Evolutionary conservation across 2,113 vertebrate genomes (phyloP).

Genomic region (Xiphorhynchus elegans): DNA sequence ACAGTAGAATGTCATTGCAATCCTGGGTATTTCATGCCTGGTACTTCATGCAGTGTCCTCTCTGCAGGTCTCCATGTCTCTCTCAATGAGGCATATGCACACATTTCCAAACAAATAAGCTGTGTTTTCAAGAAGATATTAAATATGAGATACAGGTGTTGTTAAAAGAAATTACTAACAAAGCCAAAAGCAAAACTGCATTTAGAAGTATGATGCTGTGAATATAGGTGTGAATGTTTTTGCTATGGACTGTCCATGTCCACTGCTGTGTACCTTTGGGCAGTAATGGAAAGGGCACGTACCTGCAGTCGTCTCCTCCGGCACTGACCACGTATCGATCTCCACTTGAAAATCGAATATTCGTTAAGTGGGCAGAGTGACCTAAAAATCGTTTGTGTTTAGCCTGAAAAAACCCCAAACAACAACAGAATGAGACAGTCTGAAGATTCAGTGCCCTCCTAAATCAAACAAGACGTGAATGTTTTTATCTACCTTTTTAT

Average conservation of each 20-base stretch:
- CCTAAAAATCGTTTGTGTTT: slow-evolving; percentile 98
- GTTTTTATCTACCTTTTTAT: not conserved
- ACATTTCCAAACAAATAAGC: slow-evolving; percentile 97
- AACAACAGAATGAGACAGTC: not conserved
- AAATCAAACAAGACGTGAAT: not conserved
- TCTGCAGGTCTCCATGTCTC: slow-evolving; percentile 10
- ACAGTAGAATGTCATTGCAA: slow-evolving; percentile 33
- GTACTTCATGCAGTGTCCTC: slow-evolving; percentile 29
- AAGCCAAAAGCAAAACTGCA: not conserved
- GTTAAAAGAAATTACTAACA: not conserved
- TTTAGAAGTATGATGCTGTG: not conserved
- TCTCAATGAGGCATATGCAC: slow-evolving; percentile 89
- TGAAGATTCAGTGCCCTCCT: not conserved
- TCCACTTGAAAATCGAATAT: slow-evolving; percentile 91
- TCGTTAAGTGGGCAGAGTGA: slow-evolving; percentile 95
- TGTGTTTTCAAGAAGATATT: slow-evolving; percentile 62
- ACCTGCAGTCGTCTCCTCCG: slow-evolving; percentile 97
- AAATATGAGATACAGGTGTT: not conserved
- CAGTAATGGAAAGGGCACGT: not conserved
- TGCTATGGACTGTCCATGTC: fast-evolving
- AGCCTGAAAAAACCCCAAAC: slow-evolving; percentile 75
- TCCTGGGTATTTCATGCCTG: slow-evolving; percentile 50
- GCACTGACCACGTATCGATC: slow-evolving; percentile 93
- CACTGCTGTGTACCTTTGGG: not conserved
- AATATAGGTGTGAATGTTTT: not conserved